Evolutionary conservation across 2,113 vertebrate species (phyloP).

Genomic region (Oreotragus oreotragus): DNA sequence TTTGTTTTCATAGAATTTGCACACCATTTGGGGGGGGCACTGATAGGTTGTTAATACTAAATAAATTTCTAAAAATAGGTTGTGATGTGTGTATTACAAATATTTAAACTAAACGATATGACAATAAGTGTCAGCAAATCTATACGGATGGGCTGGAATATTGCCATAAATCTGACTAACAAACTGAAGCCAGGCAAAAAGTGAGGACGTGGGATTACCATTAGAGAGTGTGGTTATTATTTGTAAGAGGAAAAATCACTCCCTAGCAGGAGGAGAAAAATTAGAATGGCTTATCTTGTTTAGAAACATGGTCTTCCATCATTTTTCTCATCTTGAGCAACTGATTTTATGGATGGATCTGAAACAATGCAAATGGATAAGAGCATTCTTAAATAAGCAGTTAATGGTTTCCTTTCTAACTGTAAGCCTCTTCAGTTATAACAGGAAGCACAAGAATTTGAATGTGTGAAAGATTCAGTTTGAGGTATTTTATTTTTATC

Average conservation of each 20-base stretch:
- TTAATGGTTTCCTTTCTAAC: neutral
- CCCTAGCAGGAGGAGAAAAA: neutral
- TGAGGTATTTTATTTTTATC: conserved; percentile 35
- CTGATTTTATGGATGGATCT: neutral
- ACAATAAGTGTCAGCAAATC: neutral
- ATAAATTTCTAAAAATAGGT: neutral
- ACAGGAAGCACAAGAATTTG: conserved; percentile 11
- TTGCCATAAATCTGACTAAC: neutral
- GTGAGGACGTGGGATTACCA: neutral
- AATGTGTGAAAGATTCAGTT: neutral
- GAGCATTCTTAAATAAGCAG: neutral
- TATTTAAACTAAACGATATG: neutral
- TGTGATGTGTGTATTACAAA: neutral
- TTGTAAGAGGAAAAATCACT: neutral
- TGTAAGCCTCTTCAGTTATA: neutral
- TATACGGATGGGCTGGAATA: neutral
- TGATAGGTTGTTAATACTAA: neutral
- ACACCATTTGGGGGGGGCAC: neutral
- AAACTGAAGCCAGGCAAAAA: neutral
- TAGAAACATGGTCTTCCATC: neutral
- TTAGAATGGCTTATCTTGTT: neutral
- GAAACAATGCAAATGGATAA: neutral
- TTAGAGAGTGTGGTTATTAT: neutral
- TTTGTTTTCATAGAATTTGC: neutral
- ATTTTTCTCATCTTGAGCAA: neutral